Percentiles rank a stretch among this genome's conserved stretches.
These are phyloP conservation scores for Champsocephalus esox DNA, from an alignment of 2,797 vertebrate genomes.

Conservation along the genomic window DNA sequence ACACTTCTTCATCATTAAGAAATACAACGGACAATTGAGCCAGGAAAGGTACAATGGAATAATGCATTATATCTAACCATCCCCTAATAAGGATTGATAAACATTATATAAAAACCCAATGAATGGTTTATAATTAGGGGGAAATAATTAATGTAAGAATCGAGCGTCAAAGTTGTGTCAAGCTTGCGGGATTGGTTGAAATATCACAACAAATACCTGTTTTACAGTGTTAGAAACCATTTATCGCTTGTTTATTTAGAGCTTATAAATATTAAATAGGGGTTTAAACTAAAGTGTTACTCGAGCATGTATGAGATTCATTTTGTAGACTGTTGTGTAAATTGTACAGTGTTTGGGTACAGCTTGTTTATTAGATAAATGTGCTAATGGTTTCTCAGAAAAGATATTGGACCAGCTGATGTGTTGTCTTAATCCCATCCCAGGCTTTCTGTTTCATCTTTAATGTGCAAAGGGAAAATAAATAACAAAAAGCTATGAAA, in stretches of 20 bases:
- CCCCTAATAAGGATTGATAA: neutral
- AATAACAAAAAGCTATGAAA: slow-evolving; percentile 30
- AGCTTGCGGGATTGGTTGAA: too few species aligned
- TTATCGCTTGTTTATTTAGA: neutral
- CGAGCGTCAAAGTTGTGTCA: too few species aligned
- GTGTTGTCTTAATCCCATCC: slow-evolving; percentile 13
- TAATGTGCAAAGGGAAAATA: slow-evolving; percentile 8
- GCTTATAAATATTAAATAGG: neutral
- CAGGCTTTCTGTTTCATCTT: slow-evolving; percentile 30
- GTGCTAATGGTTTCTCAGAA: slow-evolving; percentile 16
- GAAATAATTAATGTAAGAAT: too few species aligned
- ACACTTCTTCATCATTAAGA: neutral
- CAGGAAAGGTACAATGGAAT: neutral
- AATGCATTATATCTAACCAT: neutral
- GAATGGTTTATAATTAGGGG: neutral
- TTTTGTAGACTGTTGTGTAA: neutral
- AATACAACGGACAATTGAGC: neutral
- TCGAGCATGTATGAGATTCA: neutral
- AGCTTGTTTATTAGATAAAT: slow-evolving; percentile 3
- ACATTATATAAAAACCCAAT: neutral
- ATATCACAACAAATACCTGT: too few species aligned
- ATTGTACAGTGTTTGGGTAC: neutral
- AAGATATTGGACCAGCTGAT: slow-evolving; percentile 13
- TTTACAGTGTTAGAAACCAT: neutral
- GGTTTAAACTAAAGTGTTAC: neutral